These are phyloP conservation scores for Actinia tenebrosa DNA, from an alignment of 64 coral and sea anemone genomes.

Conservation along the genomic window DNA sequence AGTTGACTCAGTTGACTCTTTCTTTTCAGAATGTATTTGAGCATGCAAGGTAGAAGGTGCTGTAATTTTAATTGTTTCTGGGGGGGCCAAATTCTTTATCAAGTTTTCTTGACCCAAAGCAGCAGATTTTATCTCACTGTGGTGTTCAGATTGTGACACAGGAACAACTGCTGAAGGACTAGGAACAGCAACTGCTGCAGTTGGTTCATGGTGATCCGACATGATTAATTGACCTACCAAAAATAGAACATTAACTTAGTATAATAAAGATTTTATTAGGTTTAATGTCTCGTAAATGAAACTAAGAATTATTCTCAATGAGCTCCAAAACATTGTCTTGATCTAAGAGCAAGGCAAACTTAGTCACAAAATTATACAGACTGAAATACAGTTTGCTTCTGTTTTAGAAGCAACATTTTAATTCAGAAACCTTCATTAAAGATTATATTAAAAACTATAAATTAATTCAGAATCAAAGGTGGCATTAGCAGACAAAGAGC, in stretches of 20 bases:
- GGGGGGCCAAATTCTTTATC: not conserved
- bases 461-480: no score
- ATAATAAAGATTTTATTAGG: not conserved
- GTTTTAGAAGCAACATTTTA: no score
- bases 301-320: no score
- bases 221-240: not conserved
- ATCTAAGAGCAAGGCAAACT: no score
- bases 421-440: no score
- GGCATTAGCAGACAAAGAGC: no score
- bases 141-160: not conserved
- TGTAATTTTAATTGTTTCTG: not conserved
- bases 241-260: not conserved
- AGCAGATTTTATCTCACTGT: not conserved
- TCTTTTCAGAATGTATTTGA: not conserved
- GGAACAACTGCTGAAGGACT: slow-evolving; percentile 5
- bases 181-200: not conserved
- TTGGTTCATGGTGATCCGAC: slow-evolving; percentile 20
- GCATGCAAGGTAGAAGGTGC: not conserved
- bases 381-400: no score
- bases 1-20: not conserved
- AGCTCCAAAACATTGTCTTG: no score
- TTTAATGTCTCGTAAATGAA: not conserved
- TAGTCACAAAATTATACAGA: no score
- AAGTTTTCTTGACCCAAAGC: not conserved
- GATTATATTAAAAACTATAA: no score